These are phyloP conservation scores for Lucilia sericata DNA, from an alignment of 1,140 invertebrate genomes.

Conservation along the genomic window DNA sequence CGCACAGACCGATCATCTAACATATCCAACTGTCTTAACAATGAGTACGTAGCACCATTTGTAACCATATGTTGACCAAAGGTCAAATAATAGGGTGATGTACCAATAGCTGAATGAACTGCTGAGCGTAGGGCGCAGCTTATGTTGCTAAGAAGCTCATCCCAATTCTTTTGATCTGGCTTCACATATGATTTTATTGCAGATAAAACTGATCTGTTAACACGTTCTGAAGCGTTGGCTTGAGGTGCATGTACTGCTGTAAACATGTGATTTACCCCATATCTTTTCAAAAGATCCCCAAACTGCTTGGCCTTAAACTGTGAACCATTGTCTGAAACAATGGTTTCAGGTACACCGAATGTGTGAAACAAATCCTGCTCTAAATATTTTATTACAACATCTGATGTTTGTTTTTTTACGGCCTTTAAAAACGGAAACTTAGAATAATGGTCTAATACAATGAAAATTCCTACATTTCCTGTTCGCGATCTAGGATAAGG, in stretches of 20 bases:
- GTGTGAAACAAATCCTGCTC: constrained; percentile 26
- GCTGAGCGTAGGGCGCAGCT: constrained; percentile 38
- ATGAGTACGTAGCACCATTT: neutral
- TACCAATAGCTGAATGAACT: constrained; percentile 34
- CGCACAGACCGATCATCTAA: no score
- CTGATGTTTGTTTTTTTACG: constrained; percentile 14
- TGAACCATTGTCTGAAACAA: constrained; percentile 36
- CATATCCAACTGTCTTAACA: no score
- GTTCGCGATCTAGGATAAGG: constrained; percentile 33
- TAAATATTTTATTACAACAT: neutral
- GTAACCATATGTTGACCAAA: constrained; percentile 50
- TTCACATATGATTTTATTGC: constrained; percentile 37
- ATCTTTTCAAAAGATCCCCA: constrained; percentile 19
- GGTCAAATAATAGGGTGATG: constrained; percentile 46
- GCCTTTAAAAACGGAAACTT: constrained; percentile 12
- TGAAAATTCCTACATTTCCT: constrained; percentile 35
- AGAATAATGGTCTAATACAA: constrained; percentile 36
- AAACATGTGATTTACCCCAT: constrained; percentile 32
- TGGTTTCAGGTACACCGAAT: neutral
- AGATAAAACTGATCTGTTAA: constrained; percentile 42
- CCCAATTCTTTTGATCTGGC: constrained; percentile 42
- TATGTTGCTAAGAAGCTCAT: constrained; percentile 13
- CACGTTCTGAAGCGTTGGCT: constrained; percentile 36
- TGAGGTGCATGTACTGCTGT: constrained; percentile 36
- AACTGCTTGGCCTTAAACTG: constrained; percentile 31